Percentiles rank a stretch among this genome's conserved stretches.
Conservation (phyloP, 2,113 vertebrate species). For the Urocitellus parryii region DNA sequence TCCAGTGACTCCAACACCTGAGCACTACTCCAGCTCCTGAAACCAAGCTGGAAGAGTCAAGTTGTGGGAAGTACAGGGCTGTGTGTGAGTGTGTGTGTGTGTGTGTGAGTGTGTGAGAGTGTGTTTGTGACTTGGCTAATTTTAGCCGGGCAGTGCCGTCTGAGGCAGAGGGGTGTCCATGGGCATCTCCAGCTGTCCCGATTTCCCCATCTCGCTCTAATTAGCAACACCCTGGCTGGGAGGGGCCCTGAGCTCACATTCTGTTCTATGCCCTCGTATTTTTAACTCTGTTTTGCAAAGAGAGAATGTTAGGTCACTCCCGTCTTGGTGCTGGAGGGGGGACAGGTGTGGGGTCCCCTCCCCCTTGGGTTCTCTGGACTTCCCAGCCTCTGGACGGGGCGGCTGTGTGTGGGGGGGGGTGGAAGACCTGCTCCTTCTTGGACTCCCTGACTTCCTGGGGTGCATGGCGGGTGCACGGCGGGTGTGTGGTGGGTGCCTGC, state of each 20-base stretch:
- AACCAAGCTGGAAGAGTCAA: background rate
- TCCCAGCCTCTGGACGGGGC: background rate
- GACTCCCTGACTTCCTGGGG: background rate
- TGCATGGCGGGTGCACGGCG: background rate
- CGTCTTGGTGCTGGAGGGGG: background rate
- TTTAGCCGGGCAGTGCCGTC: slow-evolving; percentile 80
- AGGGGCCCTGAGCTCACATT: slow-evolving; percentile 85
- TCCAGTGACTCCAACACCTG: too few relatives aligned
- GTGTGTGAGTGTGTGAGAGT: too few relatives aligned
- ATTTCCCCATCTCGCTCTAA: slow-evolving; percentile 82
- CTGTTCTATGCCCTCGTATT: slow-evolving; percentile 85
- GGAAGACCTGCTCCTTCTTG: background rate
- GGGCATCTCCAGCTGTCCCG: slow-evolving; percentile 86
- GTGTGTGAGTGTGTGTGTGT: background rate
- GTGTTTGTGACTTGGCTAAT: slow-evolving; percentile 78
- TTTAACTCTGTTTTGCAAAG: slow-evolving; percentile 86
- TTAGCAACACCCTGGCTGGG: slow-evolving; percentile 82
- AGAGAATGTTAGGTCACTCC: slow-evolving; percentile 80
- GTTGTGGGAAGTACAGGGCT: background rate
- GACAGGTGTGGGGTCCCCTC: slow-evolving; percentile 65
- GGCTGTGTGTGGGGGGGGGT: background rate
- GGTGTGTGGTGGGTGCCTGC: too few relatives aligned
- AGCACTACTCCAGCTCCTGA: background rate
- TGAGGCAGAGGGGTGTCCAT: slow-evolving; percentile 81
- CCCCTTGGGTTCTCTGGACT: background rate